Evolutionary conservation across 2,888 invertebrate genomes (phyloP).

Genomic region (Choreutis nemorana): DNA sequence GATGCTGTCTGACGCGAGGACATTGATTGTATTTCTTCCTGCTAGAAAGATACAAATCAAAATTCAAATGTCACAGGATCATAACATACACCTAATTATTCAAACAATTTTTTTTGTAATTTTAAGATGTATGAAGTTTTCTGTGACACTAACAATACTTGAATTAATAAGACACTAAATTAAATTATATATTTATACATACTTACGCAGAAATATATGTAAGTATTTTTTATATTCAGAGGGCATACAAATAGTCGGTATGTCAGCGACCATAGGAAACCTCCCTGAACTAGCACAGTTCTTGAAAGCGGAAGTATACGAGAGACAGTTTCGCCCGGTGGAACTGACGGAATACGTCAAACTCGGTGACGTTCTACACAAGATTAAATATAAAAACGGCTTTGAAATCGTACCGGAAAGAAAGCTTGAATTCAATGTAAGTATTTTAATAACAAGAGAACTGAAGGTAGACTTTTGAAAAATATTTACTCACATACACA

Average conservation of each 20-base stretch:
- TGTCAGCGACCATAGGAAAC: slow-evolving; percentile 98
- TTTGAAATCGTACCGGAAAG: slow-evolving; percentile 32
- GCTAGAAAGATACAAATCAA: too few relatives aligned
- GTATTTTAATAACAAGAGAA: slow-evolving; percentile 10
- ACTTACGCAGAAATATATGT: not conserved
- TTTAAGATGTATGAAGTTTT: too few relatives aligned
- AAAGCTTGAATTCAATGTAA: slow-evolving; percentile 35
- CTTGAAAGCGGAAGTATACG: slow-evolving; percentile 82
- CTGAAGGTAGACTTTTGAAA: too few relatives aligned
- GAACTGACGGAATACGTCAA: slow-evolving; percentile 85
- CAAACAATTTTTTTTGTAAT: too few relatives aligned
- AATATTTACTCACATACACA: not conserved
- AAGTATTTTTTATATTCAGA: slow-evolving; percentile 18
- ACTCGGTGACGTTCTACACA: slow-evolving; percentile 59
- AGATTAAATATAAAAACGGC: slow-evolving; percentile 35
- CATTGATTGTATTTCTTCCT: too few relatives aligned
- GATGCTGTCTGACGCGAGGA: too few relatives aligned
- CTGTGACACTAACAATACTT: too few relatives aligned
- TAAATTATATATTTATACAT: too few relatives aligned
- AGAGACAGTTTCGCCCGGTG: slow-evolving; percentile 88
- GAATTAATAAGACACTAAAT: too few relatives aligned
- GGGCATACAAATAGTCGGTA: slow-evolving; percentile 87
- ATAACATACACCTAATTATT: too few relatives aligned
- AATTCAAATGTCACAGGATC: too few relatives aligned
- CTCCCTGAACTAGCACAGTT: slow-evolving; percentile 81